Evolutionary conservation across 2,113 vertebrate genomes (phyloP).

Genomic region (Oenanthe melanoleuca): DNA sequence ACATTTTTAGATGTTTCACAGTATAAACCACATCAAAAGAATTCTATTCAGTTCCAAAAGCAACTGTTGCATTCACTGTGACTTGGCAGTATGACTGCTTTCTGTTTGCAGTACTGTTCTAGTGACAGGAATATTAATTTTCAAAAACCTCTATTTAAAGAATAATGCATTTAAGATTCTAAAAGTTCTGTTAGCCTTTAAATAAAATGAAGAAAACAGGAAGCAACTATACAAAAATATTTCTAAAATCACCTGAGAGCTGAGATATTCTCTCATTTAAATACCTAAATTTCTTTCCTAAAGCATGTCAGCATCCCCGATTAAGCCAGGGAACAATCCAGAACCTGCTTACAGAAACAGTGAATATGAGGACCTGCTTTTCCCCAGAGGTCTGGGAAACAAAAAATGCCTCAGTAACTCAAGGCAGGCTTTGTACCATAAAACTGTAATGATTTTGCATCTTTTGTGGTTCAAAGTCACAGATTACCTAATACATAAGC

Average conservation of each 20-base stretch:
- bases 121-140: slow-evolving; percentile 50
- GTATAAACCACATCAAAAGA: background rate
- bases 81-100: background rate
- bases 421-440: background rate
- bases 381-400: background rate
- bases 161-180: background rate
- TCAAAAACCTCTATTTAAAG: background rate
- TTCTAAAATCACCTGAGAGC: background rate
- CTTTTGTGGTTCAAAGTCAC: background rate
- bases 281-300: background rate
- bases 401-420: background rate
- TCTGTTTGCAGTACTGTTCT: background rate
- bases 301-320: background rate
- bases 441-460: background rate
- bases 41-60: background rate
- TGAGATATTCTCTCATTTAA: background rate
- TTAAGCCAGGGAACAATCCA: background rate
- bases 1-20: background rate
- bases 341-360: background rate
- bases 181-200: background rate
- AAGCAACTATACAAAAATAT: background rate
- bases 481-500: background rate
- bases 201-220: background rate
- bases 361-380: background rate
- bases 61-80: background rate